Percentiles rank a stretch among this genome's conserved stretches.
Conservation (phyloP, 1,140 invertebrate species). For the Drosophila sp. region DNA sequence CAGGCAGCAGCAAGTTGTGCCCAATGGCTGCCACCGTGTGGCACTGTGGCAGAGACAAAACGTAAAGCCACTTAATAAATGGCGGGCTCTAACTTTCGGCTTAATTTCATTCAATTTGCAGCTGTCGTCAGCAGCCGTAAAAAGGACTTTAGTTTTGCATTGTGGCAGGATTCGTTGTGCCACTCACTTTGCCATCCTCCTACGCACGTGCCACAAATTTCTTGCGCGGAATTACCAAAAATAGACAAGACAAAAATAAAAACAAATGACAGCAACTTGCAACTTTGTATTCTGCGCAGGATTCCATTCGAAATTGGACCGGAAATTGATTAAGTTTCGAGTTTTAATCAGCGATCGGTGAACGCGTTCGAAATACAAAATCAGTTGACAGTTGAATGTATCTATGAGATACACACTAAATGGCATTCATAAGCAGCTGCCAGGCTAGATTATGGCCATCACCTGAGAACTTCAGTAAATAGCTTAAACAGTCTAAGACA, state of each 20-base stretch:
- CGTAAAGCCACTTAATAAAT: constrained; percentile 73
- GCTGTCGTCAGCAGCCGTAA: constrained; percentile 80
- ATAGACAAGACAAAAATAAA: constrained; percentile 18
- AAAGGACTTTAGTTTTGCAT: constrained; percentile 78
- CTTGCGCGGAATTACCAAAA: constrained; percentile 30
- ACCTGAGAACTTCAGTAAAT: constrained; percentile 40
- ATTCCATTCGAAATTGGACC: constrained; percentile 42
- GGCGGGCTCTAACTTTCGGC: constrained; percentile 64
- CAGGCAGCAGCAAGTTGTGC: no score
- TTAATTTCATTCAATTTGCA: constrained; percentile 80
- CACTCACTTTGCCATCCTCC: background rate
- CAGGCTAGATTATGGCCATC: constrained; percentile 13
- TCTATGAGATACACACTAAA: background rate
- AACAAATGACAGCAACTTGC: constrained; percentile 4
- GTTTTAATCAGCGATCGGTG: constrained; percentile 64
- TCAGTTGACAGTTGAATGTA: constrained; percentile 51
- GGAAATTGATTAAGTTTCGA: constrained; percentile 81
- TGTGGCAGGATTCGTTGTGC: constrained; percentile 45
- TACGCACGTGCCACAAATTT: constrained; percentile 23
- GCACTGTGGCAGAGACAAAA: constrained; percentile 1
- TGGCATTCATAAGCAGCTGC: constrained; percentile 16
- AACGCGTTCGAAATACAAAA: constrained; percentile 62
- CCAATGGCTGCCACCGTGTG: no score
- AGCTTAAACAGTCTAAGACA: constrained; percentile 43
- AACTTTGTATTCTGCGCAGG: constrained; percentile 10